phyloP scores from a whole-genome alignment of 30 jellyfish, hydroid and myxozoan genomes.

The Turritopsis rubra region DNA sequence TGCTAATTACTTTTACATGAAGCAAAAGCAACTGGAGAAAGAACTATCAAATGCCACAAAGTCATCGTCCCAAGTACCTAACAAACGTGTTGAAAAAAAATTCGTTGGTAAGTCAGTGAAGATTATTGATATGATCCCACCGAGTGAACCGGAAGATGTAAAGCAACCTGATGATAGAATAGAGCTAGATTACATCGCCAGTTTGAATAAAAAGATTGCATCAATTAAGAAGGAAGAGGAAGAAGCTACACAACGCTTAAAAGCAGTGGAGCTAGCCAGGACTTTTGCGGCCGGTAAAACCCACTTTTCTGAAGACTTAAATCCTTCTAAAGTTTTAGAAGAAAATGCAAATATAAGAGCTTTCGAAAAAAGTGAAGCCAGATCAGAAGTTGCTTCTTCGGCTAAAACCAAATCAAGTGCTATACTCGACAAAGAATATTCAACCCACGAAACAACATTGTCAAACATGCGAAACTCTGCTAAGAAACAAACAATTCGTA shows the following conservation, averaged over 20 bases:
- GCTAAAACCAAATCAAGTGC: background rate
- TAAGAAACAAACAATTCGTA: conserved; percentile 12
- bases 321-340: background rate
- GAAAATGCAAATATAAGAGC: background rate
- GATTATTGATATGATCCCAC: background rate
- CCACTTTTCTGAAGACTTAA: background rate
- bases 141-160: conserved; percentile 2
- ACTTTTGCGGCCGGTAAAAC: background rate
- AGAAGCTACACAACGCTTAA: background rate
- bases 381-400: background rate
- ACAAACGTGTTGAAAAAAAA: background rate
- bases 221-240: conserved; percentile 21
- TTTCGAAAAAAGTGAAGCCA: background rate
- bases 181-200: conserved; percentile 22
- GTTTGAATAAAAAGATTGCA: conserved; percentile 16
- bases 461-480: background rate
- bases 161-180: background rate
- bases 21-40: conserved; percentile 31
- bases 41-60: background rate
- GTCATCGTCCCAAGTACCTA: background rate
- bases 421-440: background rate
- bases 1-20: conserved; percentile 3
- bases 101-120: background rate
- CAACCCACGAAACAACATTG: conserved; percentile 15
- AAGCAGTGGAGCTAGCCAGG: conserved; percentile 7